Evolutionary conservation across 2,113 vertebrate genomes (phyloP).

Genomic region (Chlorodrepanis virens): DNA sequence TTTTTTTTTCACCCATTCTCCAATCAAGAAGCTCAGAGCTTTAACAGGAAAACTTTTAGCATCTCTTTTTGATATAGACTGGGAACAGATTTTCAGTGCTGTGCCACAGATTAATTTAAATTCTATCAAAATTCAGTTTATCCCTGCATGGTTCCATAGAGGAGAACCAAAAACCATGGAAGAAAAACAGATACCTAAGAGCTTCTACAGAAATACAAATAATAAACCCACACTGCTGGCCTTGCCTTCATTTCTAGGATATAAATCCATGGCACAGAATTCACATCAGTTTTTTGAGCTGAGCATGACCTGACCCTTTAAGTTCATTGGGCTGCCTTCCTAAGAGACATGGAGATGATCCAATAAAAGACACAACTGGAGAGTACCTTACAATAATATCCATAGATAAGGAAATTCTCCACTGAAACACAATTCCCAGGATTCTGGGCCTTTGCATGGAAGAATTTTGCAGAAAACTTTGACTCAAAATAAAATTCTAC

Average conservation of each 20-base stretch:
- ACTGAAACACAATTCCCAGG: not conserved
- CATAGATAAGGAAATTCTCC: not conserved
- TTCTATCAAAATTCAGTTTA: conserved; percentile 55
- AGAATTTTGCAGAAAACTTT: not conserved
- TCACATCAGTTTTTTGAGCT: not conserved
- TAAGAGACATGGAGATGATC: not conserved
- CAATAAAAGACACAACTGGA: not conserved
- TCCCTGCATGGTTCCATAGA: conserved; percentile 6
- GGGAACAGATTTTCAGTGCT: conserved; percentile 63
- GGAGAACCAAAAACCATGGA: not conserved
- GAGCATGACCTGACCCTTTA: not conserved
- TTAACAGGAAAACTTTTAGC: conserved; percentile 75
- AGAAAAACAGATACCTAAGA: not conserved
- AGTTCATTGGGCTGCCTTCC: not conserved
- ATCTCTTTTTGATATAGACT: conserved; percentile 67
- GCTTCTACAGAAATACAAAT: not conserved
- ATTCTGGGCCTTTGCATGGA: not conserved
- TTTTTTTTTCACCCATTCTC: conserved; percentile 43
- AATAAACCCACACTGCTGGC: not conserved
- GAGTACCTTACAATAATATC: not conserved
- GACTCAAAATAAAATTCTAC: not conserved
- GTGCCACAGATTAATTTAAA: conserved; percentile 67
- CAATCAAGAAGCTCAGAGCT: conserved; percentile 77
- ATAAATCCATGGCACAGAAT: not conserved
- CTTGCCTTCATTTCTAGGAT: not conserved